Percentiles rank a stretch among this genome's conserved stretches.
Evolutionary conservation across 2,888 invertebrate genomes (phyloP).

Genomic region (Labia minor): DNA sequence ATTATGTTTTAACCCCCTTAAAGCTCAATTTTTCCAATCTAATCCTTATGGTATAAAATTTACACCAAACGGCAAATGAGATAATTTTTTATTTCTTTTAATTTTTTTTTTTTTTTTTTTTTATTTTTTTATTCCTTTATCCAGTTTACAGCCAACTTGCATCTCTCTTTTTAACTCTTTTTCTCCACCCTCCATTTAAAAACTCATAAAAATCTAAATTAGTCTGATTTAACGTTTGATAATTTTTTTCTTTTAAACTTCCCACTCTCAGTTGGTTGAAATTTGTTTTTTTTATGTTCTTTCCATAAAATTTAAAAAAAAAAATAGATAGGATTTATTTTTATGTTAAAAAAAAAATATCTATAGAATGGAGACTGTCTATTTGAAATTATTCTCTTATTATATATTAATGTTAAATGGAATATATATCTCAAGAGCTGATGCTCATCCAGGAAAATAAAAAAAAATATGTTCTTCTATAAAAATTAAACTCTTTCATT

Average conservation of each 20-base stretch:
- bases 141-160: background rate
- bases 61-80: too few relatives aligned
- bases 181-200: background rate
- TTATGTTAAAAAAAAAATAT: background rate
- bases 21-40: too few relatives aligned
- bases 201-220: conserved; percentile 8
- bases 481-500: conserved; percentile 3
- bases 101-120: background rate
- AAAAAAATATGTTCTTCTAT: background rate
- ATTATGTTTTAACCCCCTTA: too few relatives aligned
- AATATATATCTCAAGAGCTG: conserved; percentile 1
- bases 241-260: background rate
- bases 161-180: background rate
- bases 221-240: conserved; percentile 3
- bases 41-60: too few relatives aligned
- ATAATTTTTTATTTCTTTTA: too few relatives aligned
- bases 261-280: background rate
- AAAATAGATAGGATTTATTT: conserved; percentile 13
- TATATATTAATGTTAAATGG: background rate
- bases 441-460: background rate
- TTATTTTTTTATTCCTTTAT: background rate
- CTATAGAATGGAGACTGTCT: background rate
- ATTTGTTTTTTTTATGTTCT: background rate
- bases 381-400: background rate
- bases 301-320: background rate